These are phyloP conservation scores for Podilymbus podiceps DNA, from an alignment of 2,113 vertebrate genomes.

Conservation along the genomic window DNA sequence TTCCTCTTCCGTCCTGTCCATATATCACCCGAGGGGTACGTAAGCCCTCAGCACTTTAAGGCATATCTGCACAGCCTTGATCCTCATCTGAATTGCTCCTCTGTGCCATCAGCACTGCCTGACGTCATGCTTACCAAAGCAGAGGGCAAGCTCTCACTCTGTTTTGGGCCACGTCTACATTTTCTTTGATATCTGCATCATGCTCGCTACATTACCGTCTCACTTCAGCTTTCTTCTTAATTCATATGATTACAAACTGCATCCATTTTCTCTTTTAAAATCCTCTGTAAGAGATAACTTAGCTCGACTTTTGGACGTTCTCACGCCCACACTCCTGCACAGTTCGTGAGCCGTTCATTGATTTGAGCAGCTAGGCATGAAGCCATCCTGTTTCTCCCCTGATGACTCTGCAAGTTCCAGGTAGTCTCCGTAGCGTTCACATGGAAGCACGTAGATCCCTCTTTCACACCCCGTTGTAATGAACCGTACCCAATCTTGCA, in stretches of 20 bases:
- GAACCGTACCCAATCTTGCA: rapidly evolving
- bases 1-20: neutral
- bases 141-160: neutral
- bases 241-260: neutral
- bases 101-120: neutral
- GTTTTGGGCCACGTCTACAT: neutral
- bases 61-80: neutral
- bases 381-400: neutral
- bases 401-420: neutral
- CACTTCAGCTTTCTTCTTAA: neutral
- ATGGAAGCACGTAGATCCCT: neutral
- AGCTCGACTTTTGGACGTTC: neutral
- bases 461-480: no score
- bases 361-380: neutral
- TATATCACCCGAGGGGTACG: neutral
- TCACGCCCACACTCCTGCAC: neutral
- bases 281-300: neutral
- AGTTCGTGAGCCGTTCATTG: neutral
- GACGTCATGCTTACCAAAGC: neutral
- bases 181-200: neutral
- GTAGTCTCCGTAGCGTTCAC: neutral
- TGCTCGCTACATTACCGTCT: neutral
- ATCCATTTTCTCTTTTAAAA: neutral
- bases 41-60: neutral
- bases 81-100: neutral